Evolutionary conservation across 2,113 vertebrate species (phyloP), one percentile per base, ranked within the genome.

Genomic region (Herpetotheres cachinnans): DNA sequence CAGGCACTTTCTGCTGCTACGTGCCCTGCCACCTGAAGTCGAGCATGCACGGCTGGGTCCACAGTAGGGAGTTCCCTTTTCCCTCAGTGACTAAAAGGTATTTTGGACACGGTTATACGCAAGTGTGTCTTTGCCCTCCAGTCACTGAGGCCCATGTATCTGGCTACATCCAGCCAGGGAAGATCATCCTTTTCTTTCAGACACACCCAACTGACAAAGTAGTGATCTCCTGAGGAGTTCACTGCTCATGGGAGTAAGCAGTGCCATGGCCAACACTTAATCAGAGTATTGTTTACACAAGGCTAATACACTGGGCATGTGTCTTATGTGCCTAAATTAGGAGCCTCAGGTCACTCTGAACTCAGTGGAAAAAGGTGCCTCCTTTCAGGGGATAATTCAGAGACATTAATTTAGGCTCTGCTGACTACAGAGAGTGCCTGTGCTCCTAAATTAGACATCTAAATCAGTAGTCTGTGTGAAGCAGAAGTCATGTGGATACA

Each of bases 371-470:
- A 78, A 84, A 92, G 93, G 65, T 67, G 63, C 5, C 20, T 89
- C 86, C 46, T 77, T 30, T 62, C 89, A 81, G n/a, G 38, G 34
- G 26, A 17, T 13, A 81, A 59, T 54, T 84, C 72, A 79, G 78
- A 87, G 80, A 82, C 4, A 4, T 55, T 62, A 83, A 58, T 84
- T 89, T 42, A 55, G 52, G n/a, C 40, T 93, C 59, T 4, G 2
- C 59, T 84, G 72, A 67, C 29, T 46, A 96, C 94, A 93, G 77
- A 91, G 80, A 63, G 69, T 0, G 47, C 46, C 61, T 95, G 69
- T 94, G 89, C 77, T 96, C 91, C 93, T 63, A 67, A 95, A 91
- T 94, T 89, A 96, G 67, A 54, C 72, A 62, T 20, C 77, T 94
- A 93, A 94, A 94, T 63, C 83, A 63, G 86, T 11, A 83, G 80